phyloP scores from a whole-genome alignment of 2,797 vertebrate genomes.

The Pygocentrus nattereri region DNA sequence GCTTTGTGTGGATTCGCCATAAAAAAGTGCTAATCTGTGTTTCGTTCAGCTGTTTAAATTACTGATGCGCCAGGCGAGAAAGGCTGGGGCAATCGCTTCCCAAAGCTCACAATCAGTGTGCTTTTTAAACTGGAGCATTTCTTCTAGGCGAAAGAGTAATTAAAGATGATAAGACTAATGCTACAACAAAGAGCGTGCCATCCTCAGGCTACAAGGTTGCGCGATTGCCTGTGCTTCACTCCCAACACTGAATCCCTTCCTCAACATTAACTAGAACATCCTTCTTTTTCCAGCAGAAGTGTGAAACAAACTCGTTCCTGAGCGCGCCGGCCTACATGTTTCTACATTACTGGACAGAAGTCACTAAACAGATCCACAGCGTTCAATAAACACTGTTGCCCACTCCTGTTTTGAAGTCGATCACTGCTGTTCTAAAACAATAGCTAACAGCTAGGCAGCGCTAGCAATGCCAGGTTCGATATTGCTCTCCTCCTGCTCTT shows the following conservation, averaged over 20 bases:
- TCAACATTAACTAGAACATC: conserved; percentile 19
- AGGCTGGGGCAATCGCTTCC: conserved; percentile 31
- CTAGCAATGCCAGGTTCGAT: conserved; percentile 47
- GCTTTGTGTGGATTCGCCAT: conserved; percentile 16
- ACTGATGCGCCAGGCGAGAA: conserved; percentile 48
- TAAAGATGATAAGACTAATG: conserved; percentile 54
- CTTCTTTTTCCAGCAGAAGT: not conserved
- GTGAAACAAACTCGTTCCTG: conserved; percentile 11
- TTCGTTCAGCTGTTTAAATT: conserved; percentile 58
- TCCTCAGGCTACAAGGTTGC: conserved; percentile 16
- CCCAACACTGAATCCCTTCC: not conserved
- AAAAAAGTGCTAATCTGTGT: conserved; percentile 44
- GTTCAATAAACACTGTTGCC: conserved; percentile 33
- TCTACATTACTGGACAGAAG: conserved; percentile 22
- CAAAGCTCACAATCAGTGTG: conserved; percentile 50
- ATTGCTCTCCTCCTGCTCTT: conserved; percentile 54
- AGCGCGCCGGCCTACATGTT: conserved; percentile 23
- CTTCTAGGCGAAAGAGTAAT: conserved; percentile 53
- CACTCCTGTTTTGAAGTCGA: conserved; percentile 7
- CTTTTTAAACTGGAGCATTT: conserved; percentile 50
- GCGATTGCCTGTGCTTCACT: conserved; percentile 11
- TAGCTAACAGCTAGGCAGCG: conserved; percentile 51
- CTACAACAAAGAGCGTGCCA: conserved; percentile 39
- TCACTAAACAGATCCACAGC: conserved; percentile 35
- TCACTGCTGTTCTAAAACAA: conserved; percentile 34